These are phyloP conservation scores for Corapipo altera DNA, from an alignment of 2,113 vertebrate species.

Conservation along the genomic window DNA sequence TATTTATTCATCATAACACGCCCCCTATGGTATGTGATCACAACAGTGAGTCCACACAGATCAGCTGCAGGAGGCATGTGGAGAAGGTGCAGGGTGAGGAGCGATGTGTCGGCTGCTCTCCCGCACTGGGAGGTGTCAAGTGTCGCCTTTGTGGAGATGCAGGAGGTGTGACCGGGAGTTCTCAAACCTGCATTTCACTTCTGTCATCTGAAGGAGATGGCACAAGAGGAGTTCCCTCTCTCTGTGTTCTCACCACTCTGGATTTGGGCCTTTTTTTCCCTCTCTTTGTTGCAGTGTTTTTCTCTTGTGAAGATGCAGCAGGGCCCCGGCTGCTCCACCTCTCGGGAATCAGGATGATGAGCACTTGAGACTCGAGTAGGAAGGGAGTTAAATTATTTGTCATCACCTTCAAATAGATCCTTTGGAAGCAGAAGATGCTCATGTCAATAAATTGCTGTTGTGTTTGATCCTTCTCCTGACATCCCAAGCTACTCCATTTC, in stretches of 20 bases:
- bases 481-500: not conserved
- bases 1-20: not conserved
- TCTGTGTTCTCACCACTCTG: not conserved
- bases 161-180: not conserved
- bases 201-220: not conserved
- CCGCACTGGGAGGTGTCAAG: not conserved
- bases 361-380: slow-evolving; percentile 25
- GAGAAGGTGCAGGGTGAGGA: not conserved
- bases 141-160: not conserved
- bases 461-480: not conserved
- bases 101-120: not conserved
- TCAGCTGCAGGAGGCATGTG: not conserved
- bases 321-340: not conserved
- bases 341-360: slow-evolving; percentile 1
- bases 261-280: not conserved
- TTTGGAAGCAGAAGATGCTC: not conserved
- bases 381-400: slow-evolving; percentile 39
- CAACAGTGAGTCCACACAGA: not conserved
- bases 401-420: slow-evolving; percentile 14
- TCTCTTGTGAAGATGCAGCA: not conserved
- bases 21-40: not conserved
- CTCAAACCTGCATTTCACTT: not conserved
- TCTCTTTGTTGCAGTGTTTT: not conserved
- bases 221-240: not conserved
- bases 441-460: not conserved